These are phyloP conservation scores for Clarias platycephalus DNA, from an alignment of 2,797 vertebrate genomes.

Conservation along the genomic window DNA sequence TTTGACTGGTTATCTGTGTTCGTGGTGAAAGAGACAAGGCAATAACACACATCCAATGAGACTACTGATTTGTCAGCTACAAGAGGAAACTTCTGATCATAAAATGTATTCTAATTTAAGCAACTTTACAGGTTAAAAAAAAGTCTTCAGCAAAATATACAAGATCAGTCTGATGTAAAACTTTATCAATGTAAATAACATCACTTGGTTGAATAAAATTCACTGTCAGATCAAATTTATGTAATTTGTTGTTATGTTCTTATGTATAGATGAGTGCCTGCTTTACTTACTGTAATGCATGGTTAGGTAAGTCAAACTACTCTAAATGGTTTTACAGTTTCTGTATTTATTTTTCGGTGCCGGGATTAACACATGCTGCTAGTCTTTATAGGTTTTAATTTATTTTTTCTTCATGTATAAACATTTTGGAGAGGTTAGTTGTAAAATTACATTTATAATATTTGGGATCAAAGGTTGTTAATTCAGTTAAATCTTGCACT, in stretches of 20 bases:
- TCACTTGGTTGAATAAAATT: background rate
- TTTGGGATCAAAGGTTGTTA: background rate
- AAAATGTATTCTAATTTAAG: background rate
- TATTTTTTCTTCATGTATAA: background rate
- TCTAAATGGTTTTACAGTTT: background rate
- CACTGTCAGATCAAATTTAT: background rate
- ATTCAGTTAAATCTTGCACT: background rate
- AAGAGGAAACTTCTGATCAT: background rate
- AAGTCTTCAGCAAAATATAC: background rate
- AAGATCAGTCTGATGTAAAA: conserved; percentile 7
- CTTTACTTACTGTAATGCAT: background rate
- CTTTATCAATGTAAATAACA: background rate
- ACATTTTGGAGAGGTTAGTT: background rate
- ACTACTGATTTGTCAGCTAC: conserved; percentile 15
- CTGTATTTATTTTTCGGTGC: background rate
- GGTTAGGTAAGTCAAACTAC: background rate
- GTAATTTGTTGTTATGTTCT: background rate
- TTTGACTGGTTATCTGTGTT: background rate
- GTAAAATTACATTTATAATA: background rate
- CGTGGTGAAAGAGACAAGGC: background rate
- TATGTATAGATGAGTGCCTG: background rate
- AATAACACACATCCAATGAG: background rate
- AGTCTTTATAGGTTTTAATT: background rate
- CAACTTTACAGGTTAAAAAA: conserved; percentile 1
- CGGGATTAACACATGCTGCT: background rate